These are phyloP conservation scores for Eugnorisma glareosa DNA, from an alignment of 2,888 invertebrate genomes.

Conservation along the genomic window DNA sequence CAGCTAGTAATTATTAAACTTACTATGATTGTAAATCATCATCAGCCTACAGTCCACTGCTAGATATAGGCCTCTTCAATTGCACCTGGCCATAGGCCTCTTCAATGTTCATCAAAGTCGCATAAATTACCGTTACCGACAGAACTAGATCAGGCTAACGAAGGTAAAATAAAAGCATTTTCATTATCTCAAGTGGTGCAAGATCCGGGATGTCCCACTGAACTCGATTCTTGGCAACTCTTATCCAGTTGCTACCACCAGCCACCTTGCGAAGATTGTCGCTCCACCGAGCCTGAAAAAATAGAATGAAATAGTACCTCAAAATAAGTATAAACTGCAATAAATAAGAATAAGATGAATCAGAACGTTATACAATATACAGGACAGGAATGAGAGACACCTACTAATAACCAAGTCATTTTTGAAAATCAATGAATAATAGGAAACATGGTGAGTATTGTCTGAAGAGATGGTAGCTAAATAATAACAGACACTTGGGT, in stretches of 20 bases:
- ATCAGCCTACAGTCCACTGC: too few species aligned
- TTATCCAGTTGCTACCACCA: too few species aligned
- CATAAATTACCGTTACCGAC: conserved; percentile 56
- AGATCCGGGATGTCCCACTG: conserved; percentile 59
- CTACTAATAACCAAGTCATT: background rate
- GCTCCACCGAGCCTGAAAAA: too few species aligned
- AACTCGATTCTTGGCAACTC: too few species aligned
- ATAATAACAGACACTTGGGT: too few species aligned
- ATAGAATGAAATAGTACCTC: too few species aligned
- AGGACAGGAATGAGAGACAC: background rate
- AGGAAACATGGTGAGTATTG: background rate
- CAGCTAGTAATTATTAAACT: too few species aligned
- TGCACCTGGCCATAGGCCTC: too few species aligned
- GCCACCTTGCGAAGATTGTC: too few species aligned
- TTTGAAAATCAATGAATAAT: background rate
- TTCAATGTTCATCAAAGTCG: conserved; percentile 19
- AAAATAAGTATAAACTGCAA: background rate
- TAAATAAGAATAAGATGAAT: background rate
- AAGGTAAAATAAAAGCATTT: conserved; percentile 67
- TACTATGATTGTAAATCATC: too few species aligned
- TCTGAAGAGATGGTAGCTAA: too few species aligned
- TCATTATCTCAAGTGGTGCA: conserved; percentile 71
- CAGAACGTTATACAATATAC: background rate
- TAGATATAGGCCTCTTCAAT: too few species aligned
- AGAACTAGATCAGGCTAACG: conserved; percentile 45